A percentile compares a stretch with the other conserved stretches of the same genome.
phyloP scores from a whole-genome alignment of 2,113 vertebrate species.

The Cavia aperea region DNA sequence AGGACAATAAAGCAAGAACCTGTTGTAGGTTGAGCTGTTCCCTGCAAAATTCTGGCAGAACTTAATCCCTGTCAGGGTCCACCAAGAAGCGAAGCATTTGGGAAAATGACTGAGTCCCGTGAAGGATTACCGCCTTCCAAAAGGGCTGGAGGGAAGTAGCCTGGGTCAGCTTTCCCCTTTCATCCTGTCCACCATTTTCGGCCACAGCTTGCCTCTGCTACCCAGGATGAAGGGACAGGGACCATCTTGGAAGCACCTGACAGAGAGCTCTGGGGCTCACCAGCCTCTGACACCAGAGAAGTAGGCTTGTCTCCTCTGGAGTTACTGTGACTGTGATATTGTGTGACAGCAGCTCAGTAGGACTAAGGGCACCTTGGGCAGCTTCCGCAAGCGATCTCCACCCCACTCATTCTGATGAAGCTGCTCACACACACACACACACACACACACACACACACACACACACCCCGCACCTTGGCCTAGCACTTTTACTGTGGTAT shows the following conservation, averaged over 20 bases:
- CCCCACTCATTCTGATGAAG: neutral
- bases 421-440: accelerated
- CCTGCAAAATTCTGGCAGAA: neutral
- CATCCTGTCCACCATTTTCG: neutral
- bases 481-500: too few relatives aligned
- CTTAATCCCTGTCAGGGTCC: neutral
- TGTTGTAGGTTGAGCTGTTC: too few relatives aligned
- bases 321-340: neutral
- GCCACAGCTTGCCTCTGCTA: neutral
- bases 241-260: neutral
- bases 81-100: neutral
- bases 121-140: neutral
- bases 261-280: too few relatives aligned
- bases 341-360: neutral
- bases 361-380: neutral
- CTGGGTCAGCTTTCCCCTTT: neutral
- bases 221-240: neutral
- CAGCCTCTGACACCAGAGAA: neutral
- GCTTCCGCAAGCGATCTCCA: accelerated
- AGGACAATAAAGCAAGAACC: accelerated
- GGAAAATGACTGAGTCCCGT: neutral
- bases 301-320: too few relatives aligned
- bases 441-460: accelerated
- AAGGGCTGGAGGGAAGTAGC: neutral
- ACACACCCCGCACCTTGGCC: accelerated